These are phyloP conservation scores for Galaxias olidus DNA, from an alignment of 2,797 vertebrate genomes.

Conservation along the genomic window DNA sequence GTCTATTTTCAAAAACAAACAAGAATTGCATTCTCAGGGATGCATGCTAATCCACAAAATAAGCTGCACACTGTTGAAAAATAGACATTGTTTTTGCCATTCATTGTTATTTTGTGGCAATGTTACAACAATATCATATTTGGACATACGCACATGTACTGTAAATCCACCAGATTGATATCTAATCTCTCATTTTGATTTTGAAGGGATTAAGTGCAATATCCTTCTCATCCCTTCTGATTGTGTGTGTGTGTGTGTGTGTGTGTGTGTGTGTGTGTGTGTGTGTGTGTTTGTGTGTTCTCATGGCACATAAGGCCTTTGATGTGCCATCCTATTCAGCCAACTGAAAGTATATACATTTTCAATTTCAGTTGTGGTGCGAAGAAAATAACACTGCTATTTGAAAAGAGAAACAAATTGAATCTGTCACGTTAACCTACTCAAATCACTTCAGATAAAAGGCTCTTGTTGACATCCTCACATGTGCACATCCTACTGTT, in stretches of 20 bases:
- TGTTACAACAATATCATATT: conserved; percentile 34
- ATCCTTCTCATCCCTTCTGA: conserved; percentile 23
- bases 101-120: conserved; percentile 30
- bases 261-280: too few species aligned
- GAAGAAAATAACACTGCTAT: conserved; percentile 10
- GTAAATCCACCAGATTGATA: conserved; percentile 52
- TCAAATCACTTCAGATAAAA: too few species aligned
- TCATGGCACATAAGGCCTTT: conserved; percentile 22
- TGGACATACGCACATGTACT: conserved; percentile 34
- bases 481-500: too few species aligned
- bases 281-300: too few species aligned
- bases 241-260: too few species aligned
- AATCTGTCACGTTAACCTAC: too few species aligned
- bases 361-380: neutral
- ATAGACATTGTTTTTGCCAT: conserved; percentile 24
- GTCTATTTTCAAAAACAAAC: conserved; percentile 19
- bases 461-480: too few species aligned
- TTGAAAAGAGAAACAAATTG: neutral
- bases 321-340: conserved; percentile 20
- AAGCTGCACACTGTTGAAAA: conserved; percentile 38
- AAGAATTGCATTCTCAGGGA: conserved; percentile 20
- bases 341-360: conserved; percentile 12
- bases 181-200: conserved; percentile 56
- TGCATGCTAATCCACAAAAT: conserved; percentile 48
- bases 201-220: conserved; percentile 44